Evolutionary conservation across 2,113 vertebrate species (phyloP).

Genomic region (Syngnathus typhle): DNA sequence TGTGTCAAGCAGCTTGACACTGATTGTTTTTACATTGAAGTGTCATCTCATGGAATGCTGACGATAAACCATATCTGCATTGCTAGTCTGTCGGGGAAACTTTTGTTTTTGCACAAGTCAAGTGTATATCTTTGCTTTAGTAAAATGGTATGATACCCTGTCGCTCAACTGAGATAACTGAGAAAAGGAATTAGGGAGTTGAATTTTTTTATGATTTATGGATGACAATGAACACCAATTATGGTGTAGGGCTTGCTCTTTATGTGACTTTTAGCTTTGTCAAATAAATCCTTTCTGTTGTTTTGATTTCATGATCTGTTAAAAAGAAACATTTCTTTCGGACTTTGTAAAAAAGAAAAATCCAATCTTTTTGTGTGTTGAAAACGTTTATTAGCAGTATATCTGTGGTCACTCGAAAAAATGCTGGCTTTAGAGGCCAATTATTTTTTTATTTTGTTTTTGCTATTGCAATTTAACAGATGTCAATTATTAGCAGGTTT

Average conservation of each 20-base stretch:
- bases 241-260: slow-evolving; percentile 37
- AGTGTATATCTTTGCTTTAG: slow-evolving; percentile 16
- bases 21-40: slow-evolving; percentile 40
- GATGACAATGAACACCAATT: slow-evolving; percentile 64
- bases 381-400: too few relatives aligned
- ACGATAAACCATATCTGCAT: slow-evolving; percentile 13
- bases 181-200: slow-evolving; percentile 47
- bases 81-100: slow-evolving; percentile 8
- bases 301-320: background rate
- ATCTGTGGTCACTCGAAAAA: too few relatives aligned
- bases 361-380: background rate
- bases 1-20: slow-evolving; percentile 24
- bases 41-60: slow-evolving; percentile 30
- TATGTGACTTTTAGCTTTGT: slow-evolving; percentile 58
- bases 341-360: background rate
- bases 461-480: too few relatives aligned
- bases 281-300: slow-evolving; percentile 32
- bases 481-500: too few relatives aligned
- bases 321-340: too few relatives aligned
- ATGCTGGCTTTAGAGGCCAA: too few relatives aligned
- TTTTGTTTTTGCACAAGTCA: slow-evolving; percentile 47
- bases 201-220: slow-evolving; percentile 66
- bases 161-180: slow-evolving; percentile 31
- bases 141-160: slow-evolving; percentile 9
- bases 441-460: too few relatives aligned